These are phyloP conservation scores for Galaxea fascicularis DNA, from an alignment of 92 coral and sea anemone genomes.

Conservation along the genomic window DNA sequence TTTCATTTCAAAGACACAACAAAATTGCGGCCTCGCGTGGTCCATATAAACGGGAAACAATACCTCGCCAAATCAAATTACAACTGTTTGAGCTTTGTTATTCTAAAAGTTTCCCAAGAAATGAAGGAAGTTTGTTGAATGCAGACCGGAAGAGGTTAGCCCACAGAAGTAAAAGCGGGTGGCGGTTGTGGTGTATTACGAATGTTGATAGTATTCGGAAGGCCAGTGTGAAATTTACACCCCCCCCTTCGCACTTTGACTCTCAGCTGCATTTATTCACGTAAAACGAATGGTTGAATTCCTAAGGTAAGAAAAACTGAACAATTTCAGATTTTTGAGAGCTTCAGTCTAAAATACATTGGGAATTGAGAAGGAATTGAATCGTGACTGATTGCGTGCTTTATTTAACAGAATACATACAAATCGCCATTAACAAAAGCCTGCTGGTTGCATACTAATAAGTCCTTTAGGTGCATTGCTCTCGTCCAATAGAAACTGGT, in stretches of 20 bases:
- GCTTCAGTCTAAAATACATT: not conserved
- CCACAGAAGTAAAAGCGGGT: not conserved
- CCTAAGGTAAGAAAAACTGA: not conserved
- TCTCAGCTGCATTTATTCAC: not conserved
- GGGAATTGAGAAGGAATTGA: not conserved
- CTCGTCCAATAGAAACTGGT: slow-evolving; percentile 13
- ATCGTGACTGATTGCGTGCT: not conserved
- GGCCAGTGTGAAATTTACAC: not conserved
- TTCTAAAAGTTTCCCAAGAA: not conserved
- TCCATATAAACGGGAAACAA: not conserved
- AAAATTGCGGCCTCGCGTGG: not conserved
- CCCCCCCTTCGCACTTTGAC: not conserved
- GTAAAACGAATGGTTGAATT: not conserved
- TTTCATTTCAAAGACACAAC: too few species aligned
- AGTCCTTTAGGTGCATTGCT: not conserved
- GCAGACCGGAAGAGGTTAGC: too few species aligned
- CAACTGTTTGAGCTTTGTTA: not conserved
- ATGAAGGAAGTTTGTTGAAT: slow-evolving; percentile 12
- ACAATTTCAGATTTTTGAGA: not conserved
- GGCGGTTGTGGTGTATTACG: not conserved
- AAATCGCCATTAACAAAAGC: not conserved
- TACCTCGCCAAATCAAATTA: slow-evolving; percentile 17
- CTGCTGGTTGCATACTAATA: not conserved
- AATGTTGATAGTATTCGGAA: not conserved
- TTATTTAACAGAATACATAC: not conserved